Evolutionary conservation across 2,113 vertebrate genomes (phyloP), one percentile per base, ranked within the genome.

Genomic region (Lophius piscatorius): DNA sequence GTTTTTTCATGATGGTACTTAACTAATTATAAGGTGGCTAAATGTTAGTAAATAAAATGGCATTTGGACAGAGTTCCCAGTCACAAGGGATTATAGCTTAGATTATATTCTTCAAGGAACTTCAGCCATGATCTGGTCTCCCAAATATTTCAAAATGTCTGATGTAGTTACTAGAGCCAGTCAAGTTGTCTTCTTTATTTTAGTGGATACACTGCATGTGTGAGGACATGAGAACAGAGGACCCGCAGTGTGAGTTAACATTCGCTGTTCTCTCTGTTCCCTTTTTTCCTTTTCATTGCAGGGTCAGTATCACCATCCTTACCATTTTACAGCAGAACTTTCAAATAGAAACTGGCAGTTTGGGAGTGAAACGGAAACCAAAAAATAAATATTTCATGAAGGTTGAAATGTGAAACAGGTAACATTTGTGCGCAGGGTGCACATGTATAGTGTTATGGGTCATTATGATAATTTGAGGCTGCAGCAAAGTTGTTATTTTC

Each of bases 401-500:
- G 55, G 42, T 57, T 51, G 72, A 81, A 64, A 81, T 46, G 47
- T 70, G 48, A 56, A 75, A 78, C 71, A 66, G 31, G 48, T 52
- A 40, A 52, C 64, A 63, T 66, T 23, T 45, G 52, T 35, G 54
- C 68, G 67, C 0, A 8, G 20, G 63, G 54, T 68, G 57, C 60
- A 28, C 49, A 6, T 51, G 48, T 18, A 26, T 23, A 42, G 40
- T 45, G 55, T 49, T 67, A 42, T 62, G 58, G 59, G 66, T 80
- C 47, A 81, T 88, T 85, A 82, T 78, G 59, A 81, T 80, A 78
- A 84, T 81, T 75, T 58, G 42, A 65, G 63, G 67, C 76, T 63
- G 69, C 16, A 45, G 72, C 28, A 28, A 52, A 76, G 58, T 74
- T 82, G 64, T 84, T 72, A 70, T 80, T 81, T 87, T 84, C 67